A percentile compares a stretch with the other conserved stretches of the same genome.
Evolutionary conservation across 2,888 invertebrate species (phyloP).

Genomic region (Leucophora obtusa): DNA sequence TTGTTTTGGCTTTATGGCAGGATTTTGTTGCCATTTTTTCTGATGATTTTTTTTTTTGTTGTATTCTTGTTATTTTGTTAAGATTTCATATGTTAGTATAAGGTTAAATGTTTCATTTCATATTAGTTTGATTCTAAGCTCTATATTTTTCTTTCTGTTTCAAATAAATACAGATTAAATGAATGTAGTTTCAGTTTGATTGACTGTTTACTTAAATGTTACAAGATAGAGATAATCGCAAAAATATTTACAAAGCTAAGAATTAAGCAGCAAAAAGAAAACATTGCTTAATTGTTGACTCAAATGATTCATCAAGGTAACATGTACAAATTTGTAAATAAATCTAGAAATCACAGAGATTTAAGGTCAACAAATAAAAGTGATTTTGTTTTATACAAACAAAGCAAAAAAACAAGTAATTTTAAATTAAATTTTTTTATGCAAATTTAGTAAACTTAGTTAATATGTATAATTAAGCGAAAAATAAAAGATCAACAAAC

Average conservation of each 20-base stretch:
- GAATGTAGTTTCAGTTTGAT: conserved; percentile 47
- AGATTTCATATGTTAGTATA: conserved; percentile 19
- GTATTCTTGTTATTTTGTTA: not conserved
- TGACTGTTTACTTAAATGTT: conserved; percentile 28
- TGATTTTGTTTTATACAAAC: no score
- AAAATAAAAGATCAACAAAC: not conserved
- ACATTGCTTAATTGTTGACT: conserved; percentile 18
- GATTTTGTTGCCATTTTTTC: conserved; percentile 23
- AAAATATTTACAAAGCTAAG: not conserved
- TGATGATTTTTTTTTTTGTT: not conserved
- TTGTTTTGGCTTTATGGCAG: conserved; percentile 49
- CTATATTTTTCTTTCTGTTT: conserved; percentile 15
- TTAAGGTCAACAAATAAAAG: not conserved
- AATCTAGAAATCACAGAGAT: not conserved
- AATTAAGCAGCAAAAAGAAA: not conserved
- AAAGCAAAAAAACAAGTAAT: no score
- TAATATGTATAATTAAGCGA: no score
- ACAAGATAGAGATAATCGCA: conserved; percentile 43
- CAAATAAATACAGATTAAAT: conserved; percentile 56
- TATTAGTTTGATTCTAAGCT: conserved; percentile 27
- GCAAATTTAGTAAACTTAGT: no score
- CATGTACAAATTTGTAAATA: not conserved
- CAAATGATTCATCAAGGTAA: not conserved
- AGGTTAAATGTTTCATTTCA: conserved; percentile 31
- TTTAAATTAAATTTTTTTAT: no score